Evolutionary conservation across 2,888 invertebrate genomes (phyloP).

Genomic region (Trachelus iudaicus): DNA sequence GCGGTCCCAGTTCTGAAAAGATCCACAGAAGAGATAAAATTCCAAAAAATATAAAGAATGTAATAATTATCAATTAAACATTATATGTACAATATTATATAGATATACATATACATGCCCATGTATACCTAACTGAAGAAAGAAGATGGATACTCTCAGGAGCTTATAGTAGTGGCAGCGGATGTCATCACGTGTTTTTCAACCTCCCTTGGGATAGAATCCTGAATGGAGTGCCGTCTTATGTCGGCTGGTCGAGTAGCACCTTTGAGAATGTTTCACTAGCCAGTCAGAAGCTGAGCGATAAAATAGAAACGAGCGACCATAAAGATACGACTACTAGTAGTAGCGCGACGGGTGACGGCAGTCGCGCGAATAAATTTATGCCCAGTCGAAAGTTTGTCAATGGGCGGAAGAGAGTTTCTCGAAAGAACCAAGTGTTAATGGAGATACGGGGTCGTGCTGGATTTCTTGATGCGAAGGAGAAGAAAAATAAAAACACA

Average conservation of each 20-base stretch:
- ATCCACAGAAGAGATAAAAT: background rate
- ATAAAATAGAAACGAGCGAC: slow-evolving; percentile 3
- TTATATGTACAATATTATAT: background rate
- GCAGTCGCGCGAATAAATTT: slow-evolving; percentile 21
- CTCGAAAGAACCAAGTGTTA: slow-evolving; percentile 32
- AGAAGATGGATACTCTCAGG: background rate
- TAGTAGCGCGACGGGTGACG: slow-evolving; percentile 1
- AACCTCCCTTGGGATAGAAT: background rate
- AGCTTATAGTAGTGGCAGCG: background rate
- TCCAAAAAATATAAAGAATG: background rate
- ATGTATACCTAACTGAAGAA: background rate
- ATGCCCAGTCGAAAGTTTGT: slow-evolving; percentile 18
- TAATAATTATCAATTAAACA: background rate
- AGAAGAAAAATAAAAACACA: slow-evolving; percentile 1
- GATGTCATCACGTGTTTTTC: slow-evolving; percentile 1
- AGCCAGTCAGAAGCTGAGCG: background rate
- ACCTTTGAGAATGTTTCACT: background rate
- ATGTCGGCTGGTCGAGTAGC: background rate
- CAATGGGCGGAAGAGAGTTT: slow-evolving; percentile 27
- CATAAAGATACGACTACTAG: background rate
- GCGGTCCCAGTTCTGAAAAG: background rate
- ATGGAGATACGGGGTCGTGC: slow-evolving; percentile 26
- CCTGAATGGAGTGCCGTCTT: background rate
- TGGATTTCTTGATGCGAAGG: background rate
- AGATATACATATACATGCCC: background rate